These are phyloP conservation scores for Neelides sp. DNA, from an alignment of 1,140 invertebrate species.

Conservation along the genomic window DNA sequence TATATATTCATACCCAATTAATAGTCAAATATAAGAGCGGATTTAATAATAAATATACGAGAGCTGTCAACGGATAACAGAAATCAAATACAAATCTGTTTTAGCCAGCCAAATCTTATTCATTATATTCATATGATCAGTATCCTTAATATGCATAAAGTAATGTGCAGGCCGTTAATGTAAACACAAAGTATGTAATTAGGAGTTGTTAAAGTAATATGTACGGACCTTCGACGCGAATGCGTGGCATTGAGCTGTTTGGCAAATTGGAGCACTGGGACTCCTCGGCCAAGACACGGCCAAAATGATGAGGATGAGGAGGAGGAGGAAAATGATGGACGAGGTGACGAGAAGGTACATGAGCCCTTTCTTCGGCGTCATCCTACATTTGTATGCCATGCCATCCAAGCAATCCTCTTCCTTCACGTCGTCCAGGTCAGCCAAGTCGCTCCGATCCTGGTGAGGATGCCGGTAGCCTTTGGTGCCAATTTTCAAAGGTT, in stretches of 20 bases:
- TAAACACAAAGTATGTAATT: slow-evolving; percentile 30
- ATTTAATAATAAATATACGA: too few species aligned
- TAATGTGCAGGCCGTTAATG: too few species aligned
- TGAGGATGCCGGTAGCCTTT: neutral
- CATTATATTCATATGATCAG: too few species aligned
- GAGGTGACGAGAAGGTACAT: slow-evolving; percentile 31
- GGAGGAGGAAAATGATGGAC: slow-evolving; percentile 31
- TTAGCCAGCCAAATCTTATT: too few species aligned
- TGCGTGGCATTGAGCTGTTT: slow-evolving; percentile 19
- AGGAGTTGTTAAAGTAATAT: too few species aligned
- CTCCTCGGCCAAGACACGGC: slow-evolving; percentile 34
- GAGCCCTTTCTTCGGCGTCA: slow-evolving; percentile 34
- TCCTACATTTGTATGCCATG: slow-evolving; percentile 23
- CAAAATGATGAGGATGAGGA: slow-evolving; percentile 35
- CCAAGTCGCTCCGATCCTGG: slow-evolving; percentile 21
- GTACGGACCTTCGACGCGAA: slow-evolving; percentile 28
- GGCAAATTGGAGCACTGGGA: slow-evolving; percentile 11
- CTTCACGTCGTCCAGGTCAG: slow-evolving; percentile 10
- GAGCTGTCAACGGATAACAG: too few species aligned
- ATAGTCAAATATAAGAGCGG: too few species aligned
- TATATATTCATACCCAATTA: too few species aligned
- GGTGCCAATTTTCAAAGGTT: neutral
- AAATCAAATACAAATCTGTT: too few species aligned
- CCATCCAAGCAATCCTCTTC: neutral
- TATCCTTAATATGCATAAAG: too few species aligned